These are phyloP conservation scores for Netelia inedita DNA, from an alignment of 2,888 invertebrate genomes.

Conservation along the genomic window DNA sequence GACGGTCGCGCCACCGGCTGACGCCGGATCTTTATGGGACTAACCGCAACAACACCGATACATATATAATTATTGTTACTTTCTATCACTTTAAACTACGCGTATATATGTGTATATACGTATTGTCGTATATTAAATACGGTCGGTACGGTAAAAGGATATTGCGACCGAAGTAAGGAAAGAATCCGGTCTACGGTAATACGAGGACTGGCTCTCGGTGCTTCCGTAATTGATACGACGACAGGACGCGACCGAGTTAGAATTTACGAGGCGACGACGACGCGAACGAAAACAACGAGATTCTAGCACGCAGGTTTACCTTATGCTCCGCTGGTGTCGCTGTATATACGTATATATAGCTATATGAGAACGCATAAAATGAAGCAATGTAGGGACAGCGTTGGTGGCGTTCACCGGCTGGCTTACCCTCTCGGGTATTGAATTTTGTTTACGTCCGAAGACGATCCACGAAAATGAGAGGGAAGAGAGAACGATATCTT, in stretches of 20 bases:
- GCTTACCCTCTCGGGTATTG: conserved; percentile 40
- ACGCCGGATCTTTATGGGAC: too few species aligned
- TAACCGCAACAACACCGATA: too few species aligned
- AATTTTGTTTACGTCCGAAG: conserved; percentile 60
- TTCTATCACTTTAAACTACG: neutral
- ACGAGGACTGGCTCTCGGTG: conserved; percentile 60
- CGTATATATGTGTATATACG: neutral
- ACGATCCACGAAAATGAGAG: conserved; percentile 37
- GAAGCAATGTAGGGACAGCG: neutral
- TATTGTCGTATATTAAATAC: neutral
- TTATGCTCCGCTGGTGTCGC: conserved; percentile 3
- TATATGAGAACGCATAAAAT: too few species aligned
- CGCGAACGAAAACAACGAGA: conserved; percentile 3
- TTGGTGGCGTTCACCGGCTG: conserved; percentile 38
- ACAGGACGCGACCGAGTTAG: conserved; percentile 56
- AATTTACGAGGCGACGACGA: conserved; percentile 42
- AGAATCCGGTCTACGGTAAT: conserved; percentile 61
- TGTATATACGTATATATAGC: neutral
- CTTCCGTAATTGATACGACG: conserved; percentile 65
- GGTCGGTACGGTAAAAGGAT: conserved; percentile 31
- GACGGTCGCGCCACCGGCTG: too few species aligned
- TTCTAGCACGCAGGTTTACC: neutral
- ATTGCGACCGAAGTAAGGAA: conserved; percentile 47
- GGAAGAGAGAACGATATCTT: conserved; percentile 24
- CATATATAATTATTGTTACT: too few species aligned